A percentile compares a stretch with the other conserved stretches of the same genome.
These are phyloP conservation scores for Callinectes sapidus DNA, from an alignment of 2,888 invertebrate genomes.

Conservation along the genomic window DNA sequence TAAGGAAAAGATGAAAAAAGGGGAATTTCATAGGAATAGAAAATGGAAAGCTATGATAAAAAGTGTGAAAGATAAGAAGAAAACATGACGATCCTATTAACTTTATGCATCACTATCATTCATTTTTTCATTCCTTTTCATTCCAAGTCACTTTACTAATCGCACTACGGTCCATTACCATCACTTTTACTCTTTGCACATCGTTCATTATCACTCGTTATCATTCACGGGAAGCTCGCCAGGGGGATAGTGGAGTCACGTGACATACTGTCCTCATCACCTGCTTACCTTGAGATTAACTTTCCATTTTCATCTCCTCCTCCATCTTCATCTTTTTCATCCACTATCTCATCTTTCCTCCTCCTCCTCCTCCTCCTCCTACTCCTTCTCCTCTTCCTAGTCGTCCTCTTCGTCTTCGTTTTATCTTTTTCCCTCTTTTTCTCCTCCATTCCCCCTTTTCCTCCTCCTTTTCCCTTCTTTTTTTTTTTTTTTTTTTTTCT, in stretches of 20 bases:
- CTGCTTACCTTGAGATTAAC: neutral
- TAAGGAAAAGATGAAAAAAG: neutral
- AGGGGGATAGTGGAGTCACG: neutral
- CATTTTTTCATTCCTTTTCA: neutral
- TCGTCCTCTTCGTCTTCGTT: neutral
- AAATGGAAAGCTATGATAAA: neutral
- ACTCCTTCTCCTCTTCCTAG: neutral
- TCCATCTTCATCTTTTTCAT: neutral
- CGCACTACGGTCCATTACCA: too few species aligned
- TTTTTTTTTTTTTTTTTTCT: neutral
- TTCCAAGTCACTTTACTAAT: neutral
- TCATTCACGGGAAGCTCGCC: neutral
- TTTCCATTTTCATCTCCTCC: neutral
- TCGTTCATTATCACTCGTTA: too few species aligned
- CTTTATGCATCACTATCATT: too few species aligned
- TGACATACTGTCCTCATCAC: neutral
- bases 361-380: conserved; percentile 19
- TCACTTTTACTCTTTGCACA: too few species aligned
- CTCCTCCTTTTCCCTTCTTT: neutral
- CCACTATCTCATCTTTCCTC: neutral
- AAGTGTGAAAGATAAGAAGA: neutral
- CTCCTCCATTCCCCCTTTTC: neutral
- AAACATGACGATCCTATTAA: neutral
- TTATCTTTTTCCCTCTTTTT: neutral
- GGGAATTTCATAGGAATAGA: neutral